phyloP scores from a whole-genome alignment of 2,888 invertebrate species.

The Aethes cnicana region DNA sequence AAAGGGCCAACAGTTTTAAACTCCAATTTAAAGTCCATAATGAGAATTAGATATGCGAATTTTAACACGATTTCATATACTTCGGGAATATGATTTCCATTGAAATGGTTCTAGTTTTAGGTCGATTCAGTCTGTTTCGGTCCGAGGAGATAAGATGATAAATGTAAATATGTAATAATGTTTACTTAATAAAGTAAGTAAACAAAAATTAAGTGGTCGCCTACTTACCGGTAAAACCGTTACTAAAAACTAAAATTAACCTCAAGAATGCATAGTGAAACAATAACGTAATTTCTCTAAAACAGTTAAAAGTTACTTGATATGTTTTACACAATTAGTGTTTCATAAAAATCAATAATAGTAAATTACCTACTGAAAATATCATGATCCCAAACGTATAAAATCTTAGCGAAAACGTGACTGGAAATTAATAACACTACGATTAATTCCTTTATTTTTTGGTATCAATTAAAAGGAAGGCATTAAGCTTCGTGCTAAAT shows the following conservation, averaged over 20 bases:
- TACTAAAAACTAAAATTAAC: conserved; percentile 6
- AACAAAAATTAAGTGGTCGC: neutral
- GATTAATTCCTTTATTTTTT: too few relatives aligned
- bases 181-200: neutral
- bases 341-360: too few relatives aligned
- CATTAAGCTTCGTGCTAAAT: conserved; percentile 22
- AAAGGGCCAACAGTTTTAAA: conserved; percentile 8
- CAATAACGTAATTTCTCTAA: conserved; percentile 6
- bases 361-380: too few relatives aligned
- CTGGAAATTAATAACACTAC: too few relatives aligned
- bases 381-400: too few relatives aligned
- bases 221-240: neutral
- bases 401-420: too few relatives aligned
- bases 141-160: too few relatives aligned
- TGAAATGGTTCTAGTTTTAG: neutral
- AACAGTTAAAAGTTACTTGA: conserved; percentile 8
- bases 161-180: too few relatives aligned
- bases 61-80: neutral
- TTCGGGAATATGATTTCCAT: too few relatives aligned
- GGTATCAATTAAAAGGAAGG: too few relatives aligned
- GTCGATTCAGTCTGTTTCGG: neutral
- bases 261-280: too few relatives aligned
- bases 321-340: too few relatives aligned
- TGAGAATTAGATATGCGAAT: neutral
- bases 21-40: neutral